Evolutionary conservation across 2,888 invertebrate genomes (phyloP), one percentile per base, ranked within the genome.

Genomic region (Danaus chrysippus): DNA sequence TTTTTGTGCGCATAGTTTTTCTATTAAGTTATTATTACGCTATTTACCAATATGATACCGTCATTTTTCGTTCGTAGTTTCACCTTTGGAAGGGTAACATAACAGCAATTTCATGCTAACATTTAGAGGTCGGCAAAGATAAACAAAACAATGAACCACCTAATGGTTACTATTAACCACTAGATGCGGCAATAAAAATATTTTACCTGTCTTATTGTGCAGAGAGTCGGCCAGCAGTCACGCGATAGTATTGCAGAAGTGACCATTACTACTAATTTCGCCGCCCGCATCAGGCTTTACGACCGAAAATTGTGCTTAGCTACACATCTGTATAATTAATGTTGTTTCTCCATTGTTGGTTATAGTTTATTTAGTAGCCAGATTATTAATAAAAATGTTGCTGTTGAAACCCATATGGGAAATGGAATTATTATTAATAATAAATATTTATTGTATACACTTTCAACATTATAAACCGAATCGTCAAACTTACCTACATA

Each of bases 131-230:
- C 55, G n/a, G 57, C 42, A 65, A 60, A 66, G 62, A 81, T 79
- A 81, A 82, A 86, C 78, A 82, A 79, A 81, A 76, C 77, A 77
- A 77, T 79, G 78, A 78, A 77, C 74, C 72, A 68, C 74, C 69
- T 81, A 82, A 81, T 81, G 80, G 76, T 74, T 69, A 74, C 79
- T 81, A 82, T 83, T 79, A 82, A 78, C 78, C 75, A 81, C 76
- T 81, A 75, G 76, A 81, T 69, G 70, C 64, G 69, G 78, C 75
- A 79, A 83, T 87, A 84, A 84, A 85, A 86, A 83, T 84, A 86
- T 84, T 83, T 84, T 82, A 84, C 79, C 79, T 76, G 76, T 76
- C 75, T 72, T 71, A 71, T 73, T 74, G 73, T 71, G 67, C 65
- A 56, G 68, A 71, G 69, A 74, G 73, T 73, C 69, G 76, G 71